Base-by-base conservation (phyloP, 2,113 vertebrate genomes). In the Paracanthobrama guichenoti region DNA sequence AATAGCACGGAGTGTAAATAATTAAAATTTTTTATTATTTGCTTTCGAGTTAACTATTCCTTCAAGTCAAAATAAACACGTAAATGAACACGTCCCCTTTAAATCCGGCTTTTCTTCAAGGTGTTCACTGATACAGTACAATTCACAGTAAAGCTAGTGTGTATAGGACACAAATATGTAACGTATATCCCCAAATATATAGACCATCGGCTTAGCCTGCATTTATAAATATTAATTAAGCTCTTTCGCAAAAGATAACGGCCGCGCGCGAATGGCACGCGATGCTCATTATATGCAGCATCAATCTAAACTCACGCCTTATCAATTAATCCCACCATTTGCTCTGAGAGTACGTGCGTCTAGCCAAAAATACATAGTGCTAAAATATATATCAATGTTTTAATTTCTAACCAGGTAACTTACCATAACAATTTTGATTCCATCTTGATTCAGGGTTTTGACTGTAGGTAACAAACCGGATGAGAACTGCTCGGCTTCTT, bases 401-500 rank as follows among this genome's bases (percentile, higher is more conserved):
- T 12, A 22, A 59, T 55, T 39, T 4, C 2, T n/a, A n/a, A 26
- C 26, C 48, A 24, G 64, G 12, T 39, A 14, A 81, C 91, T 84
- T 87, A 94, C 93, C 91, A 90, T 89, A 4, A 2, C 72, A 0
- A 80, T 64, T 86, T 89, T 91, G 64, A 88, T 50, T 6, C 26
- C 85, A 82, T 92, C 90, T 16, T 85, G 69, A 12, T 79, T 88
- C 22, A 74, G 1, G 1, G 87, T 85, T 84, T 93, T 92, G 1
- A 83, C 81, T 53, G 90, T n/a, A 7, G 90, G 22, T 57, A 92
- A 87, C 81, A 55, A 85, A 69, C 86, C 48, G 18, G 85, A 81
- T 0, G 91, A 84, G 75, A 84, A 90, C 59, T 87, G 90, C 72
- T 93, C 93, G 0, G 83, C 86, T 9, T 91, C 92, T 2, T 92